Evolutionary conservation across 2,797 vertebrate species (phyloP).

Genomic region (Pseudocheirus occidentalis): DNA sequence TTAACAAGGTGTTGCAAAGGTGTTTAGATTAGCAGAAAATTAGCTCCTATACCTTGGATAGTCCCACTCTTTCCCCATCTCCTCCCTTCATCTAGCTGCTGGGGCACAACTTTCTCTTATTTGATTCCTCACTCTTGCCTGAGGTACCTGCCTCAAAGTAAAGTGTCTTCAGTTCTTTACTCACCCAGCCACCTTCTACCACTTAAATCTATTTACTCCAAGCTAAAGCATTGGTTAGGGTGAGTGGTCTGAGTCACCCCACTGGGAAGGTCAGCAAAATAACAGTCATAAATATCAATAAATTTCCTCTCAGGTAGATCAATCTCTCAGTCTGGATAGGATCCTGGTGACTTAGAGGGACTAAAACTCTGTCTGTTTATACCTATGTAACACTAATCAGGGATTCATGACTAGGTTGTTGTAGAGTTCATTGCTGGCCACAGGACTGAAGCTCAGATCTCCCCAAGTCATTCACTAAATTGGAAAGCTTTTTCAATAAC

Average conservation of each 20-base stretch:
- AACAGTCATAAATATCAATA: background rate
- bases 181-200: background rate
- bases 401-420: background rate
- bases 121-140: background rate
- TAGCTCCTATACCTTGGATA: too few species aligned
- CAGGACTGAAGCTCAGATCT: background rate
- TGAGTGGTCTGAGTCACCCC: background rate
- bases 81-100: background rate
- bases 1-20: background rate
- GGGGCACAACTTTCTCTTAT: background rate
- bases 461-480: conserved; percentile 70
- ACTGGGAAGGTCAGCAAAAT: background rate
- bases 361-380: background rate
- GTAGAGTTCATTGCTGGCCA: background rate
- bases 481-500: conserved; percentile 90
- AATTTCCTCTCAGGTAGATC: background rate
- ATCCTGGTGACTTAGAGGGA: background rate
- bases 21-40: background rate
- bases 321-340: background rate
- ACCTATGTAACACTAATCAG: background rate
- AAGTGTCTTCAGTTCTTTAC: background rate
- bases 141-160: background rate
- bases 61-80: background rate
- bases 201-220: background rate
- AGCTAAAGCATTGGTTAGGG: background rate